Conservation (phyloP, 2,113 vertebrate species). For the Erythrocercus mccallii region DNA sequence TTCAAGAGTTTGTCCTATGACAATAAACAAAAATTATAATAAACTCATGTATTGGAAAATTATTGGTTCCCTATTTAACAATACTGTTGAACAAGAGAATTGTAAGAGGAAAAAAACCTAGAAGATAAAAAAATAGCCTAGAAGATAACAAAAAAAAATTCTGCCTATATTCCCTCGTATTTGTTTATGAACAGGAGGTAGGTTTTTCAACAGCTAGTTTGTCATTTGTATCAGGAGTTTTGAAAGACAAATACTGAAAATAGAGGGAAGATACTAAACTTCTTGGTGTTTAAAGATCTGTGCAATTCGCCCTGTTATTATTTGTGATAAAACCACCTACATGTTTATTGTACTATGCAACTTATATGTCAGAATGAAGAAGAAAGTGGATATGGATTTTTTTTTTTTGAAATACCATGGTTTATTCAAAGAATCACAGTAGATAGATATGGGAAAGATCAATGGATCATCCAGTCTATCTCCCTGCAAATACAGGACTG, state of each 20-base stretch:
- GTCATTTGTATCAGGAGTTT: neutral
- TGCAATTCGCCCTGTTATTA: neutral
- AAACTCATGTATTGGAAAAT: neutral
- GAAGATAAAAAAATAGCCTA: neutral
- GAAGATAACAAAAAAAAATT: neutral
- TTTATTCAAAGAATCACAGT: slow-evolving; percentile 60
- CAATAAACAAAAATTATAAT: neutral
- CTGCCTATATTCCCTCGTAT: neutral
- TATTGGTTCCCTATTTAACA: neutral
- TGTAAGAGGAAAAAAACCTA: neutral
- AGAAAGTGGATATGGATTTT: slow-evolving; percentile 25
- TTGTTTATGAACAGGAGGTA: slow-evolving; percentile 20
- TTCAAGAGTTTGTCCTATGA: neutral
- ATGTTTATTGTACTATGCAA: neutral
- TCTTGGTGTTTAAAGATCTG: neutral
- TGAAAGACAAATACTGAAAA: neutral
- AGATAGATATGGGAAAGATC: slow-evolving; percentile 18
- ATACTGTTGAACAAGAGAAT: neutral
- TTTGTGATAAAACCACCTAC: neutral
- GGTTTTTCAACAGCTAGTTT: slow-evolving; percentile 15
- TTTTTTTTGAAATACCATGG: neutral
- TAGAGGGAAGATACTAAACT: neutral
- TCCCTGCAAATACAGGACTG: neutral
- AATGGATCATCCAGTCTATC: slow-evolving; percentile 39
- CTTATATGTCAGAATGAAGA: neutral